Percentiles rank a stretch among this genome's conserved stretches.
Evolutionary conservation across 2,888 invertebrate genomes (phyloP).

Genomic region (Eupithecia centaureata): DNA sequence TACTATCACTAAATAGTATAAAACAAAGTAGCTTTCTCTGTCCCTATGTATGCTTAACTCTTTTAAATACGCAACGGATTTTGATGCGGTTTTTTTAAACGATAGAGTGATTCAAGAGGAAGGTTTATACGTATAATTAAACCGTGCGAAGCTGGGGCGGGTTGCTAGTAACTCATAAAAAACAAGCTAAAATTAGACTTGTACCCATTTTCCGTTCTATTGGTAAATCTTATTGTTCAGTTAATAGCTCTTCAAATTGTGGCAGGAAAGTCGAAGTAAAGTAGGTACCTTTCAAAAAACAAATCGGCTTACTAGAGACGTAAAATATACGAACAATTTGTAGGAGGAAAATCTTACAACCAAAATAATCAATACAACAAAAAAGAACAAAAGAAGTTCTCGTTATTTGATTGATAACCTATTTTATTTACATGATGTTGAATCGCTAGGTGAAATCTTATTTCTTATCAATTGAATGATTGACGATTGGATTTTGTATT

Average conservation of each 20-base stretch:
- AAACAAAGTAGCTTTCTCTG: too few species aligned
- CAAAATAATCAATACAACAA: not conserved
- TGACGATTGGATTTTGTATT: not conserved
- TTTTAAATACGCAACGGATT: too few species aligned
- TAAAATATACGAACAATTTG: slow-evolving; percentile 2
- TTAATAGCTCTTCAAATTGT: not conserved
- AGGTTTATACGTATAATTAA: too few species aligned
- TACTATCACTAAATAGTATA: too few species aligned
- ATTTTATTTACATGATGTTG: not conserved
- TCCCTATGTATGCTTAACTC: too few species aligned
- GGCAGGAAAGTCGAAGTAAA: not conserved
- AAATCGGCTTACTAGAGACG: slow-evolving; percentile 4
- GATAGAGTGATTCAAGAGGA: too few species aligned
- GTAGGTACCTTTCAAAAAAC: not conserved
- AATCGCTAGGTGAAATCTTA: not conserved
- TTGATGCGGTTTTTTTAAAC: too few species aligned
- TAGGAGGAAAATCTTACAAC: slow-evolving; percentile 1
- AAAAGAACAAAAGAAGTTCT: not conserved
- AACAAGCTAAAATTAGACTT: too few species aligned
- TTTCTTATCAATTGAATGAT: not conserved
- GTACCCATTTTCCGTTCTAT: too few species aligned
- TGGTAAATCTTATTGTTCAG: not conserved
- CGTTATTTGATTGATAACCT: not conserved
- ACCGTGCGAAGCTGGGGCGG: too few species aligned
- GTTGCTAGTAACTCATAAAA: too few species aligned